A percentile compares a stretch with the other conserved stretches of the same genome.
These are phyloP conservation scores for Thymallus thymallus DNA, from an alignment of 2,113 vertebrate species.

Conservation along the genomic window DNA sequence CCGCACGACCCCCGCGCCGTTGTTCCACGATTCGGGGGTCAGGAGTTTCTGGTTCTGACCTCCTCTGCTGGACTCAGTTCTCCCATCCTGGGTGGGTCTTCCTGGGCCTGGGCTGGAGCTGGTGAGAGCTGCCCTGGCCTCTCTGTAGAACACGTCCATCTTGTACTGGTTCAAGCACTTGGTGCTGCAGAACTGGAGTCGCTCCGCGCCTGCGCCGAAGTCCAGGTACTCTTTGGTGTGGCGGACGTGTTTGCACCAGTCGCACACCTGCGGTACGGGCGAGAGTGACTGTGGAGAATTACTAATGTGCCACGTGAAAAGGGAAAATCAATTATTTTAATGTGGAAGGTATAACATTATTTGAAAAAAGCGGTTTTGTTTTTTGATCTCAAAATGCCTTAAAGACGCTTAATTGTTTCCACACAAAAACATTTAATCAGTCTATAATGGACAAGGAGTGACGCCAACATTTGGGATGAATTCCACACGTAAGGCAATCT, in stretches of 20 bases:
- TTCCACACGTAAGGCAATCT: no score
- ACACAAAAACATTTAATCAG: no score
- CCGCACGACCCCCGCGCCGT: constrained; percentile 78
- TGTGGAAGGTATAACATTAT: no score
- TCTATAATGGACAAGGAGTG: no score
- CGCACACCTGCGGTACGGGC: constrained; percentile 90
- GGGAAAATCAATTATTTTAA: no score
- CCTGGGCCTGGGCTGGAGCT: constrained; percentile 81
- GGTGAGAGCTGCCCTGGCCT: constrained; percentile 94
- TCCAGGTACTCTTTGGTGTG: constrained; percentile 99
- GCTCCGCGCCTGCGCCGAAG: constrained; percentile 93
- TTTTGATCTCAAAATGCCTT: no score
- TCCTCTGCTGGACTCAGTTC: constrained; percentile 71
- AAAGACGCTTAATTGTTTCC: no score
- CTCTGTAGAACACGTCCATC: constrained; percentile 99
- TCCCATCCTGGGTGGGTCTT: constrained; percentile 83
- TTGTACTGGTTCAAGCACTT: constrained; percentile 99
- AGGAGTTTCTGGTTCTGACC: constrained; percentile 79
- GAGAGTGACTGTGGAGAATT: constrained; percentile 65
- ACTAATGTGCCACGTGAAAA: no score
- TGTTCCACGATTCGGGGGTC: constrained; percentile 97
- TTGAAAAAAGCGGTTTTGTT: no score
- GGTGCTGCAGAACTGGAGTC: constrained; percentile 98
- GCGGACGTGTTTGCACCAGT: constrained; percentile 98
- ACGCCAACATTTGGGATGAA: no score